phyloP scores from a whole-genome alignment of 2,797 vertebrate genomes.

The Tolypeutes matacus region DNA sequence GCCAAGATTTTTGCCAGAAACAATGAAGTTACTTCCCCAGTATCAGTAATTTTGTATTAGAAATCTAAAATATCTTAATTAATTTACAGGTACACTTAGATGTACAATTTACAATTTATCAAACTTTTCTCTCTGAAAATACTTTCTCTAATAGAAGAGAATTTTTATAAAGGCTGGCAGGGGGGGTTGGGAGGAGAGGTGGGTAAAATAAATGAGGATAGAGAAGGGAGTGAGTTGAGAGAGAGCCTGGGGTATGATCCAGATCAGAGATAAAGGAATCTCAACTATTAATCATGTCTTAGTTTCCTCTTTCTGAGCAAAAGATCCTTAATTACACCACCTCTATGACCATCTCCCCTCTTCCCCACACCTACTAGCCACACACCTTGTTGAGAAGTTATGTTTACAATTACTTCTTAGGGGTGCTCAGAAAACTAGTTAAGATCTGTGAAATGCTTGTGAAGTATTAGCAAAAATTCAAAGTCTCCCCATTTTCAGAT shows the following conservation, averaged over 20 bases:
- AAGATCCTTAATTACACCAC: not conserved
- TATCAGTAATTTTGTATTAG: constrained; percentile 1
- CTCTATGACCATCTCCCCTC: not conserved
- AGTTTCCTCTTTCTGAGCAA: constrained; percentile 10
- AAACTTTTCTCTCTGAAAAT: constrained; percentile 29
- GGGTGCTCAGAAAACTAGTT: not conserved
- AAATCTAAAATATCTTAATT: constrained; percentile 14
- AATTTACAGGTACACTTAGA: constrained; percentile 3
- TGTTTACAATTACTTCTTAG: not conserved
- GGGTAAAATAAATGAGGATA: constrained; percentile 9
- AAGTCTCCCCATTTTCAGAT: constrained; percentile 25
- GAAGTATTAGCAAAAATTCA: constrained; percentile 48
- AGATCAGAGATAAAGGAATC: constrained; percentile 17
- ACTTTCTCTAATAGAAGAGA: not conserved
- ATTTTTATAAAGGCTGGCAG: not conserved
- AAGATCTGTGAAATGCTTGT: constrained; percentile 26
- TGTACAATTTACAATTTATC: not conserved
- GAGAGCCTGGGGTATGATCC: not conserved
- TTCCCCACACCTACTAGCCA: not conserved
- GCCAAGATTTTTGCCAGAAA: constrained; percentile 26
- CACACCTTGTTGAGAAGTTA: not conserved
- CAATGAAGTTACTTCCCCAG: not conserved
- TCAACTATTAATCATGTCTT: not conserved
- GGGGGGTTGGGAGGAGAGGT: not conserved
- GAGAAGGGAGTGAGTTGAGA: not conserved